Conservation (phyloP, 37 sponge, comb jelly and placozoan species). For the Beroe forskalii region DNA sequence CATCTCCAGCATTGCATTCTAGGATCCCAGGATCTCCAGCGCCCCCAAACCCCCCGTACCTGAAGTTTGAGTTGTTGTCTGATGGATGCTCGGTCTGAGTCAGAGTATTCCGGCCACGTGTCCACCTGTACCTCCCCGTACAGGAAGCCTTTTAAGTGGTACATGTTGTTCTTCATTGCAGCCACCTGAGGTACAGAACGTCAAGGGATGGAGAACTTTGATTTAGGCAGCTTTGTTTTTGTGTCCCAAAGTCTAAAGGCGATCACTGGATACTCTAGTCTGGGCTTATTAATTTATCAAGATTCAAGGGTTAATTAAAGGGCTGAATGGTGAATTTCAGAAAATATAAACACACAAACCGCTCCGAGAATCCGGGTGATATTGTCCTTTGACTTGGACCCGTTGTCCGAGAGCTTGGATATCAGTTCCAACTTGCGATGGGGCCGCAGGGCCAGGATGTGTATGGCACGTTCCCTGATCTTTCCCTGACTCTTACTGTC, state of each 20-base stretch:
- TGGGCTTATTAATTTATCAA: no score
- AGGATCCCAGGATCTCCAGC: no score
- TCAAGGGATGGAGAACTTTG: neutral
- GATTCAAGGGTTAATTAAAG: no score
- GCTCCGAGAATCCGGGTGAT: neutral
- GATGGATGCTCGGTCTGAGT: neutral
- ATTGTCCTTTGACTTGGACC: neutral
- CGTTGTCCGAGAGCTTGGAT: neutral
- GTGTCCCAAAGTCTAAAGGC: no score
- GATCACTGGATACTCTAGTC: no score
- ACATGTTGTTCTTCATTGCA: slow-evolving; percentile 27
- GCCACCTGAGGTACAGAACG: no score
- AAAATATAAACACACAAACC: no score
- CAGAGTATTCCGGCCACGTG: slow-evolving; percentile 12
- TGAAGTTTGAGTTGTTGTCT: slow-evolving; percentile 9
- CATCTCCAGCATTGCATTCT: no score
- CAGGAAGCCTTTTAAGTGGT: neutral
- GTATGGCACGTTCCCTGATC: neutral
- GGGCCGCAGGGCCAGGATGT: slow-evolving; percentile 37
- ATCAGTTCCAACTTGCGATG: neutral
- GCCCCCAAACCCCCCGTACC: no score
- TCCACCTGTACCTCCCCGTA: slow-evolving; percentile 41
- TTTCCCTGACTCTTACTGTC: neutral
- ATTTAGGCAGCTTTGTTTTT: no score
- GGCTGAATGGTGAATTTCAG: no score